phyloP scores from a whole-genome alignment of 1,140 invertebrate genomes.

The Aphelenchoides avenae region DNA sequence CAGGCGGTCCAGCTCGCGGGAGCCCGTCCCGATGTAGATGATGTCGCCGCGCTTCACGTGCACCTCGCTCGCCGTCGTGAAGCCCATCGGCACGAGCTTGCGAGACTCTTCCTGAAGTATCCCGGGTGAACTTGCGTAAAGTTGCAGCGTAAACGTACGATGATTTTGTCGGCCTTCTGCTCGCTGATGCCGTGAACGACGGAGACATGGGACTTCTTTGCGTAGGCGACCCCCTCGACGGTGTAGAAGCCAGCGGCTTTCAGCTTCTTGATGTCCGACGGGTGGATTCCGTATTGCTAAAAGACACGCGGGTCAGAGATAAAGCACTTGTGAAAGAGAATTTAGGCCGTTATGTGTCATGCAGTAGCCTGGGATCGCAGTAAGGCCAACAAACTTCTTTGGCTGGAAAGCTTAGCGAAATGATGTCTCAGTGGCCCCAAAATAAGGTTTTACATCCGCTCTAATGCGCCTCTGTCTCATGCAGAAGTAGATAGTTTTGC shows the following conservation, averaged over 20 bases:
- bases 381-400: too few species aligned
- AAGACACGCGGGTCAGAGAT: too few species aligned
- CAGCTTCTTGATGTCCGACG: slow-evolving; percentile 84
- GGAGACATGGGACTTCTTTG: slow-evolving; percentile 82
- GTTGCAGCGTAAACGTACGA: too few species aligned
- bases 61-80: slow-evolving; percentile 91
- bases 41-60: slow-evolving; percentile 86
- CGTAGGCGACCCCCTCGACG: slow-evolving; percentile 88
- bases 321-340: too few species aligned
- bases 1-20: slow-evolving; percentile 85
- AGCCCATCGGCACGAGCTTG: slow-evolving; percentile 92
- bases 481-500: too few species aligned
- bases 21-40: slow-evolving; percentile 70
- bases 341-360: too few species aligned
- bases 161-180: slow-evolving; percentile 90
- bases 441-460: too few species aligned
- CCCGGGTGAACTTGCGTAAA: too few species aligned
- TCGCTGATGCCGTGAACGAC: slow-evolving; percentile 94
- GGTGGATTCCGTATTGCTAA: slow-evolving; percentile 45
- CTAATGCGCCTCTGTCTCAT: too few species aligned
- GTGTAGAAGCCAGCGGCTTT: slow-evolving; percentile 87
- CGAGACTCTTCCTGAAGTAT: slow-evolving; percentile 75
- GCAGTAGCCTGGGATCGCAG: too few species aligned
- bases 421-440: too few species aligned
- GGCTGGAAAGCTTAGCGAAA: too few species aligned